Evolutionary conservation across 2,888 invertebrate genomes (phyloP).

Genomic region (Argyresthia albistria): DNA sequence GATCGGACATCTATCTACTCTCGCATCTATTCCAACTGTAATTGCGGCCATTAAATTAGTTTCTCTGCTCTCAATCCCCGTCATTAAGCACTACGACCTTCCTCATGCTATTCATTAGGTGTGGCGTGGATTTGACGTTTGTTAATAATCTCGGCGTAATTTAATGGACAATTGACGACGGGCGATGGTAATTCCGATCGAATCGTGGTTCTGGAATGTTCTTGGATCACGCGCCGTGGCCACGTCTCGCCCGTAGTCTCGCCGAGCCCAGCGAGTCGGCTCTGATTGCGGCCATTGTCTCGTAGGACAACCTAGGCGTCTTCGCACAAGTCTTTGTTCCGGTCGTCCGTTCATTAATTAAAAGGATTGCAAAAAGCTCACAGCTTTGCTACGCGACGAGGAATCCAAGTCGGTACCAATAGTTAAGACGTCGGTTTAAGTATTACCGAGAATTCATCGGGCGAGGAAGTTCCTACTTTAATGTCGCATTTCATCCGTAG

Average conservation of each 20-base stretch:
- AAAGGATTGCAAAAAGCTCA: constrained; percentile 7
- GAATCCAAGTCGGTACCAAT: not conserved
- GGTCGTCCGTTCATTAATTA: constrained; percentile 22
- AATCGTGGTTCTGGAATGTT: not conserved
- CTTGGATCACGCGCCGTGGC: too few relatives aligned
- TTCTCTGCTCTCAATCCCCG: not conserved
- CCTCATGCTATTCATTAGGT: constrained; percentile 1
- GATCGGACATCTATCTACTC: too few relatives aligned
- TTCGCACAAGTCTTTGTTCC: constrained; percentile 31
- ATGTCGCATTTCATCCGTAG: too few relatives aligned
- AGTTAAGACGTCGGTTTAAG: not conserved
- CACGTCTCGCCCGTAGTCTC: too few relatives aligned
- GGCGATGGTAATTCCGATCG: not conserved
- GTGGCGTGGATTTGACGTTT: not conserved
- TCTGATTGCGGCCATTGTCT: constrained; percentile 9
- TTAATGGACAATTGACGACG: not conserved
- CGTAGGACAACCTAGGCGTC: not conserved
- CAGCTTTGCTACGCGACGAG: not conserved
- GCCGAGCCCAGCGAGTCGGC: not conserved
- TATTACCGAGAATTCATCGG: not conserved
- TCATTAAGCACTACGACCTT: not conserved
- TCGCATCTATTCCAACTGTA: too few relatives aligned
- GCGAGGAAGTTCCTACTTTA: too few relatives aligned
- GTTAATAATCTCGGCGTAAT: not conserved
- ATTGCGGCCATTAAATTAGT: too few relatives aligned